These are phyloP conservation scores for Lethocerus indicus DNA, from an alignment of 1,140 invertebrate species.

Conservation along the genomic window DNA sequence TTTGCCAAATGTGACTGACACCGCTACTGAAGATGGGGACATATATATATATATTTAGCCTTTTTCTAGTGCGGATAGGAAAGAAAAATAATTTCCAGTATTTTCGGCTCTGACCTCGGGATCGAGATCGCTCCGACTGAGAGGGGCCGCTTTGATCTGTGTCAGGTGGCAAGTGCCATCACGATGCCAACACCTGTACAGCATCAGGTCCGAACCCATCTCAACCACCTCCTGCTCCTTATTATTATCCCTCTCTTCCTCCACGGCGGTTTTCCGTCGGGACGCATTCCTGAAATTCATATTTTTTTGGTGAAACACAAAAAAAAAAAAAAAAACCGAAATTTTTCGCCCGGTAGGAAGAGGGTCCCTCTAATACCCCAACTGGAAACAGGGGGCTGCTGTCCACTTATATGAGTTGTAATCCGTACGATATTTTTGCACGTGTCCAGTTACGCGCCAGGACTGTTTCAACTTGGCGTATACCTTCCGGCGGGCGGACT, in stretches of 20 bases:
- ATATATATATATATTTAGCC: background rate
- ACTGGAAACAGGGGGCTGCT: background rate
- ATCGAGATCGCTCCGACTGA: slow-evolving; percentile 59
- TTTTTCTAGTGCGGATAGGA: background rate
- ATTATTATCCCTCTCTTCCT: slow-evolving; percentile 21
- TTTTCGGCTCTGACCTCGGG: slow-evolving; percentile 38
- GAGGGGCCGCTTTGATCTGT: slow-evolving; percentile 70
- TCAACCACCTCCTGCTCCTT: slow-evolving; percentile 22
- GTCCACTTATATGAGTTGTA: background rate
- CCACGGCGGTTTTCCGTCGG: background rate
- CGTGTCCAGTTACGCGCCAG: background rate
- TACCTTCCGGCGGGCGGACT: slow-evolving; percentile 24
- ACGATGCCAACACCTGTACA: slow-evolving; percentile 55
- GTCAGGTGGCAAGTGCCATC: slow-evolving; percentile 68
- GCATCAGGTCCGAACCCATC: slow-evolving; percentile 31
- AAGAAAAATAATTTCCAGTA: background rate
- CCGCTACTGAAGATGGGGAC: background rate
- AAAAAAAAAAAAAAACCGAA: background rate
- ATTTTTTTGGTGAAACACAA: background rate
- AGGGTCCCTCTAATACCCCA: background rate
- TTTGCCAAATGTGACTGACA: background rate
- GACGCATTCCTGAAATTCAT: background rate
- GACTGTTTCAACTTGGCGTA: background rate
- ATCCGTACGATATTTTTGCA: background rate
- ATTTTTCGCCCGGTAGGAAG: background rate